Conservation (phyloP, 2,888 invertebrate species). For the Lycocerus yunnanus region DNA sequence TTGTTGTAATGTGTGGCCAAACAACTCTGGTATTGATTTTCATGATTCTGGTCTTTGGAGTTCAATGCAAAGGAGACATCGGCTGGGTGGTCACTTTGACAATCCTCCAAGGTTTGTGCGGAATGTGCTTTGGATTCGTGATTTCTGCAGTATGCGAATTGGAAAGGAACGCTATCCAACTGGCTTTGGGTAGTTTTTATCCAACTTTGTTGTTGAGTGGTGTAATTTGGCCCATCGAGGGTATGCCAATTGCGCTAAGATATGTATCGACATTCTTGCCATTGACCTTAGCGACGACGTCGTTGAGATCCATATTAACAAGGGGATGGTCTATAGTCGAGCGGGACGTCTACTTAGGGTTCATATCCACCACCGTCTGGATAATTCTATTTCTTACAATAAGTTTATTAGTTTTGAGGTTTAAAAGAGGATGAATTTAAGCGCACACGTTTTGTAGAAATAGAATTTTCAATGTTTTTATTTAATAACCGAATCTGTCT, state of each 20-base stretch:
- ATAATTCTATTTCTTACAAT: conserved; percentile 80
- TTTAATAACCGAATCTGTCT: neutral
- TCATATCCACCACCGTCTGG: conserved; percentile 84
- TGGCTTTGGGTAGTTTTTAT: conserved; percentile 93
- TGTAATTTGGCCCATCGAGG: conserved; percentile 96
- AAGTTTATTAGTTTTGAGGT: conserved; percentile 77
- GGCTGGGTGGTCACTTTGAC: conserved; percentile 84
- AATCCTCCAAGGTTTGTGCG: conserved; percentile 88
- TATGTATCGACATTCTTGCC: conserved; percentile 86
- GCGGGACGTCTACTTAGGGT: conserved; percentile 85
- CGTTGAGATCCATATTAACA: conserved; percentile 83
- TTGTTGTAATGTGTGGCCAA: conserved; percentile 94
- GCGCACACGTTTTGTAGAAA: neutral
- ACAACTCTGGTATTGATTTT: conserved; percentile 88
- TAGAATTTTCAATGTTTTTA: neutral
- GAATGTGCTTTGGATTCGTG: conserved; percentile 96
- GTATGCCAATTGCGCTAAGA: conserved; percentile 82
- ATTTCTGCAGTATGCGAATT: conserved; percentile 91
- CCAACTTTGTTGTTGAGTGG: conserved; percentile 91
- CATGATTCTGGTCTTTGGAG: conserved; percentile 88
- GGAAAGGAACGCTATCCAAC: conserved; percentile 90
- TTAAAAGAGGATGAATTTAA: conserved; percentile 72
- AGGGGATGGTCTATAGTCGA: conserved; percentile 85
- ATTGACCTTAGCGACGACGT: conserved; percentile 89
- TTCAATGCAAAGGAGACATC: conserved; percentile 88